Percentiles rank a stretch among this genome's conserved stretches.
Conservation (phyloP, 2,888 invertebrate genomes). For the Mesoligia furuncula region DNA sequence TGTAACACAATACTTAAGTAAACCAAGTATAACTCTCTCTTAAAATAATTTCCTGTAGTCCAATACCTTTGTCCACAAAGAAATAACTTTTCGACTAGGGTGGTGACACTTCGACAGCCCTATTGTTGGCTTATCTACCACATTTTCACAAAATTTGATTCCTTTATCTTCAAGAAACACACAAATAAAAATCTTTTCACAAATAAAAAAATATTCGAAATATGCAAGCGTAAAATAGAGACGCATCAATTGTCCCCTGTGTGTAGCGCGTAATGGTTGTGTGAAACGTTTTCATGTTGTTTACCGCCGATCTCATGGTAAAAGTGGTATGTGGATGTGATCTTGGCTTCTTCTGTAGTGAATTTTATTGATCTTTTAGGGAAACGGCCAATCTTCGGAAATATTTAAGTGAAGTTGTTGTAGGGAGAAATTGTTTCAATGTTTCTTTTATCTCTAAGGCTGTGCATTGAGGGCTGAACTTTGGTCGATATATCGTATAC, state of each 20-base stretch:
- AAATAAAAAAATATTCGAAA: constrained; percentile 33
- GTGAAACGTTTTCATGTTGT: constrained; percentile 51
- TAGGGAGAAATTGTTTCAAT: background rate
- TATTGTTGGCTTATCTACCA: constrained; percentile 16
- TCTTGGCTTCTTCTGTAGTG: constrained; percentile 31
- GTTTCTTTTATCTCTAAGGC: constrained; percentile 8
- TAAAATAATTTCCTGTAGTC: background rate
- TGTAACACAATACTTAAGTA: background rate
- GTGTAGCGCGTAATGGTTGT: constrained; percentile 56
- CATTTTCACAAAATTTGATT: constrained; percentile 14
- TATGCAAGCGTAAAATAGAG: constrained; percentile 50
- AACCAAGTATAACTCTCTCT: background rate
- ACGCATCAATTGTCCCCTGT: constrained; percentile 25
- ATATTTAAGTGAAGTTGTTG: constrained; percentile 40
- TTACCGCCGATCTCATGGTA: constrained; percentile 43
- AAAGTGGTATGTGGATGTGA: constrained; percentile 41
- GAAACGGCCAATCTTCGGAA: constrained; percentile 39
- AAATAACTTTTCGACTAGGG: constrained; percentile 22
- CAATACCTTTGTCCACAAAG: background rate
- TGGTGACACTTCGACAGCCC: constrained; percentile 25
- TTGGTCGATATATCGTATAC: background rate
- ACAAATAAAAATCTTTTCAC: constrained; percentile 23
- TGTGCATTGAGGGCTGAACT: background rate
- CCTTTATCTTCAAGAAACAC: constrained; percentile 1
- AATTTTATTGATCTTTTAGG: constrained; percentile 57